Evolutionary conservation across 2,113 vertebrate species (phyloP).

Genomic region (Isurus oxyrinchus): DNA sequence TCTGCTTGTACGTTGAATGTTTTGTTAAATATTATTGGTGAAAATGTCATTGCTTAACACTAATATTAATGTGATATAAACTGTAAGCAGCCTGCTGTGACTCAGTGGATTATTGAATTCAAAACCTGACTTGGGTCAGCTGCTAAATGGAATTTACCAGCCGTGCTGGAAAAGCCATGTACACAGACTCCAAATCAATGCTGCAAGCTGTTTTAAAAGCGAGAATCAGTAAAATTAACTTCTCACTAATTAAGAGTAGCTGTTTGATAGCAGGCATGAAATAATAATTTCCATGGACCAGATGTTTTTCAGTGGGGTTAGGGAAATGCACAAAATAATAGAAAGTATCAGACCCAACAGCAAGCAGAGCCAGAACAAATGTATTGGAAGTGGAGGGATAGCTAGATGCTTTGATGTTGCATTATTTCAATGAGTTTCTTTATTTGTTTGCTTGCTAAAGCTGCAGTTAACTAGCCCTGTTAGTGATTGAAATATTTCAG

Average conservation of each 20-base stretch:
- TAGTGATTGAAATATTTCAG: background rate
- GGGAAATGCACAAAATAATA: background rate
- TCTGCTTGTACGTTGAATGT: background rate
- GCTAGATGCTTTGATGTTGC: background rate
- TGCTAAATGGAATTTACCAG: background rate
- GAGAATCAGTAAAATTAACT: background rate
- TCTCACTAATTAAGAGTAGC: background rate
- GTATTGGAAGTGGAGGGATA: background rate
- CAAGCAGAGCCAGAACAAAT: background rate
- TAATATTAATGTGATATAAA: background rate
- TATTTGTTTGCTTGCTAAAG: background rate
- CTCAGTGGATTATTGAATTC: background rate
- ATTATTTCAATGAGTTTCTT: background rate
- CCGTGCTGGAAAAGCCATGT: background rate
- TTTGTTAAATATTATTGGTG: background rate
- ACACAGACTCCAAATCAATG: background rate
- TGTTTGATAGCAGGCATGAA: background rate
- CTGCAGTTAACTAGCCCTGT: background rate
- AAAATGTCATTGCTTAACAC: background rate
- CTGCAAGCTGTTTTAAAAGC: background rate
- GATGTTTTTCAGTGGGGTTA: background rate
- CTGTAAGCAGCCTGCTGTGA: background rate
- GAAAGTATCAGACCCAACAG: background rate
- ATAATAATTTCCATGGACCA: background rate
- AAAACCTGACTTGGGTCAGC: background rate